Percentiles rank a stretch among this genome's conserved stretches.
These are phyloP conservation scores for Geranospiza caerulescens DNA, from an alignment of 2,797 vertebrate genomes.

Conservation along the genomic window DNA sequence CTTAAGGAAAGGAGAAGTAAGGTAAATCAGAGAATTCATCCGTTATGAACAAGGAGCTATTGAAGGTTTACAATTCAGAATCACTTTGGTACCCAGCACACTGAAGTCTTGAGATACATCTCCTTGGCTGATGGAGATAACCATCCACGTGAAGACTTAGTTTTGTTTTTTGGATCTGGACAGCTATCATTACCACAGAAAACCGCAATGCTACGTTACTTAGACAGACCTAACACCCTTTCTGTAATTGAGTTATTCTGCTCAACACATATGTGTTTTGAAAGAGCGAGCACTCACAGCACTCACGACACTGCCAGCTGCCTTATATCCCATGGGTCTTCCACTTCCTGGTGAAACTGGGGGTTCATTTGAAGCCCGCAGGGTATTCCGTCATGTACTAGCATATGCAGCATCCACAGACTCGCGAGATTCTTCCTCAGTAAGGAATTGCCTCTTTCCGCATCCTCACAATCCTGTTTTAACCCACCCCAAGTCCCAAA, in stretches of 20 bases:
- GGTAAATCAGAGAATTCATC: neutral
- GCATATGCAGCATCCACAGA: rapidly evolving
- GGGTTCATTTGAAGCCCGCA: neutral
- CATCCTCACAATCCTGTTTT: neutral
- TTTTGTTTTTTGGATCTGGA: neutral
- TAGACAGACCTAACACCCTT: neutral
- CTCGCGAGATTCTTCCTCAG: neutral
- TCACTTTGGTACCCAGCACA: neutral
- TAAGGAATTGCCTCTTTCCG: neutral
- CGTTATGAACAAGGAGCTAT: neutral
- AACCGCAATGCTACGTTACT: neutral
- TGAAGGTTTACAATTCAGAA: neutral
- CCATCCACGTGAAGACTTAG: neutral
- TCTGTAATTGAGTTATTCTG: neutral
- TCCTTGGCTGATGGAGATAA: neutral
- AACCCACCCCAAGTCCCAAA: neutral
- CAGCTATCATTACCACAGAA: neutral
- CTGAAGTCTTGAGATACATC: neutral
- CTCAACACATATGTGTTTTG: neutral
- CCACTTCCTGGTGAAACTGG: neutral
- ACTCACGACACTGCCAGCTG: neutral
- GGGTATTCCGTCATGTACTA: neutral
- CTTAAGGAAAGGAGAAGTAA: neutral
- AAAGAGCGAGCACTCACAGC: neutral
- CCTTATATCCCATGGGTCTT: neutral